These are phyloP conservation scores for Amorpha juglandis DNA, from an alignment of 2,888 invertebrate species.

Conservation along the genomic window DNA sequence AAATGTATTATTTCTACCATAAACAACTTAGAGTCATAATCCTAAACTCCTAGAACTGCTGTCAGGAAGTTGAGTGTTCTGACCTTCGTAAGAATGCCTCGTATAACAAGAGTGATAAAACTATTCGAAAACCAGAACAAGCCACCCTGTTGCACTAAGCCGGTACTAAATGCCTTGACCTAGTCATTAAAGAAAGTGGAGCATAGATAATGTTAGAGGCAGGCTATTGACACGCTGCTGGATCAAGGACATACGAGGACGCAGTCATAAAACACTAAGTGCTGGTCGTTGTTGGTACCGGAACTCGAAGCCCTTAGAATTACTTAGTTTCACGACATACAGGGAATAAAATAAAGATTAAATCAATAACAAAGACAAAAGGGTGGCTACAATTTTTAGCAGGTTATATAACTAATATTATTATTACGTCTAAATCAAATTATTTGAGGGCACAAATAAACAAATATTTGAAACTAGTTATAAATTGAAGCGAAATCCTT, in stretches of 20 bases:
- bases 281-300: neutral
- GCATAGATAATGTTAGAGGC: conserved; percentile 14
- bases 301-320: neutral
- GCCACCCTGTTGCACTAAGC: neutral
- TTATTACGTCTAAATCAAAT: too few species aligned
- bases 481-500: neutral
- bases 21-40: neutral
- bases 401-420: too few species aligned
- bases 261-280: neutral
- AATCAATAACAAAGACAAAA: neutral
- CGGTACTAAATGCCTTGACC: conserved; percentile 21
- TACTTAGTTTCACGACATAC: neutral
- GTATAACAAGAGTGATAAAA: neutral
- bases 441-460: neutral
- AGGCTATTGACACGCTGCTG: conserved; percentile 14
- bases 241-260: conserved; percentile 5
- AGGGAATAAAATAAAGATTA: neutral
- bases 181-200: conserved; percentile 20
- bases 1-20: too few species aligned
- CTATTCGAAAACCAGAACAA: conserved; percentile 21
- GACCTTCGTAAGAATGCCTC: conserved; percentile 5
- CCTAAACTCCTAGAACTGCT: neutral
- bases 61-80: neutral
- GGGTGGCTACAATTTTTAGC: neutral
- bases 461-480: neutral